phyloP scores from a whole-genome alignment of 2,113 vertebrate species.

The Hydrolagus affinis region DNA sequence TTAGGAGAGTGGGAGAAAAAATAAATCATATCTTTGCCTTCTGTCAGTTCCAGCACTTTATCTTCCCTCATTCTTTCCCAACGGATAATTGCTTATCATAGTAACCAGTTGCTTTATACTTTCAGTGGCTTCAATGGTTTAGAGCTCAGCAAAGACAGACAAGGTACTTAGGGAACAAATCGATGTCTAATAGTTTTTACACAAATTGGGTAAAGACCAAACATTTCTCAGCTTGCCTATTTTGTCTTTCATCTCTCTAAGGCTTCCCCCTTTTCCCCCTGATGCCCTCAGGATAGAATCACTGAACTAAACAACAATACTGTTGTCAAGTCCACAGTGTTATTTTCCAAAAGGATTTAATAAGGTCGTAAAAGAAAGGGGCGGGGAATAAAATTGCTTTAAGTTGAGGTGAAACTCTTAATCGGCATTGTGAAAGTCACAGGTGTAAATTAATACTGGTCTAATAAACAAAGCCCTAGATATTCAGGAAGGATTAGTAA shows the following conservation, averaged over 20 bases:
- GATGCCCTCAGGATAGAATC: slow-evolving; percentile 1
- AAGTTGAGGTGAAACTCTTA: neutral
- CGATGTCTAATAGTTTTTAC: neutral
- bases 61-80: neutral
- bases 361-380: neutral
- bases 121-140: neutral
- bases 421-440: no score
- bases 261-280: neutral
- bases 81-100: slow-evolving; percentile 13
- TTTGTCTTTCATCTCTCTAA: slow-evolving; percentile 4
- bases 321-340: neutral
- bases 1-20: neutral
- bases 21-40: neutral
- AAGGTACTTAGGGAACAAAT: neutral
- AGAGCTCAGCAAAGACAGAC: neutral
- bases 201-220: slow-evolving; percentile 23
- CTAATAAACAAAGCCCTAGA: no score
- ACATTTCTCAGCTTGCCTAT: neutral
- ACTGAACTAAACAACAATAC: neutral
- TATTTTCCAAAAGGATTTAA: neutral
- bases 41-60: neutral
- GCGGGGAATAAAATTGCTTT: neutral
- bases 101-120: neutral
- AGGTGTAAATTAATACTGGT: no score
- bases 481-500: no score